Evolutionary conservation across 2,113 vertebrate genomes (phyloP).

Genomic region (Amazona guildingii): DNA sequence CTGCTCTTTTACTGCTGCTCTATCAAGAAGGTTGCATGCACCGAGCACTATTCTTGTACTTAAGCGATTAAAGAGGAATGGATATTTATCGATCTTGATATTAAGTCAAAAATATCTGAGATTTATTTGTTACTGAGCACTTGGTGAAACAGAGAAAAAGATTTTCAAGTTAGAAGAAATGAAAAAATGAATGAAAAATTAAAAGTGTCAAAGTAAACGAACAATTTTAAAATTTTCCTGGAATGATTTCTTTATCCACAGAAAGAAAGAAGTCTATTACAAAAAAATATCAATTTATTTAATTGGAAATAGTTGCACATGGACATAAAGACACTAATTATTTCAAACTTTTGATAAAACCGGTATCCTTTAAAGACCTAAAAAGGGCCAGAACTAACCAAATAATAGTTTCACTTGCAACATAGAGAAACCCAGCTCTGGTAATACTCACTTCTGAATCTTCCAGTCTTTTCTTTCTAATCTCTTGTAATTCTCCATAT

Average conservation of each 20-base stretch:
- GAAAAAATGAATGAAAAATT: background rate
- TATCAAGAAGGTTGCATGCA: too few species aligned
- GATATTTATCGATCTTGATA: background rate
- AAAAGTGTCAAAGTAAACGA: background rate
- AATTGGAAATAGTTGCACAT: background rate
- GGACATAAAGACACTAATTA: background rate
- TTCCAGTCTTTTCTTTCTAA: conserved; percentile 65
- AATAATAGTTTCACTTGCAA: background rate
- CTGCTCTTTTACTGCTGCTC: too few species aligned
- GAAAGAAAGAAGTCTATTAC: background rate
- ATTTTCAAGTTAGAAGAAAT: background rate
- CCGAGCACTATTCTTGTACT: too few species aligned
- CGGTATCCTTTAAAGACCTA: background rate
- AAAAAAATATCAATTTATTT: background rate
- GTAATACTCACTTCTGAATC: conserved; percentile 68
- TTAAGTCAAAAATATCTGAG: background rate
- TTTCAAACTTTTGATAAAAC: background rate
- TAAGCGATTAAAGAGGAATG: too few species aligned
- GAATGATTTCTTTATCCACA: background rate
- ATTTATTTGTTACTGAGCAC: background rate
- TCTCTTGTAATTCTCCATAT: conserved; percentile 58
- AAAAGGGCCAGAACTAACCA: background rate
- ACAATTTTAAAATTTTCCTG: background rate
- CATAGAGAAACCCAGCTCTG: background rate
- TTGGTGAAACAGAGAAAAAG: background rate